Conservation (phyloP, 2,113 vertebrate species). For the Tenrec ecaudatus region DNA sequence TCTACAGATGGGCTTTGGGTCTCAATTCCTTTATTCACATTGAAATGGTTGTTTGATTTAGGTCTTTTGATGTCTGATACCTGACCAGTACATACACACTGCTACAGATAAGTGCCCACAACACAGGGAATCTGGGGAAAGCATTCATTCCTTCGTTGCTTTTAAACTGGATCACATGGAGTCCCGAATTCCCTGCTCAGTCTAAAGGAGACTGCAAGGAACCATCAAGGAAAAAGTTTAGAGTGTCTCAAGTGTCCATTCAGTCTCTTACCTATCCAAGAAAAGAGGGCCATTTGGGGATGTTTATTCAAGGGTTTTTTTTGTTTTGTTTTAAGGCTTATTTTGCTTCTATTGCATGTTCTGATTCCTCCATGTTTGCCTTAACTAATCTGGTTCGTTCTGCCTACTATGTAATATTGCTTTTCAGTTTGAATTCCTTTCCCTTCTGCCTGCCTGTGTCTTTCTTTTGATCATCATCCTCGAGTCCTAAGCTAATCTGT, state of each 20-base stretch:
- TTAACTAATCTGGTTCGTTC: not conserved
- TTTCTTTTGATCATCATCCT: not conserved
- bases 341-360: not conserved
- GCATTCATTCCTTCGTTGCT: no score
- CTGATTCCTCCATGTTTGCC: not conserved
- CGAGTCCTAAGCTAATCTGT: not conserved
- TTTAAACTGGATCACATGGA: not conserved
- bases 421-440: not conserved
- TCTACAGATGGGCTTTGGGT: no score
- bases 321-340: not conserved
- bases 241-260: not conserved
- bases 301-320: not conserved
- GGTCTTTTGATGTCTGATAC: no score
- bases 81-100: no score
- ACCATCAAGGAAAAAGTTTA: accelerated
- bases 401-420: no score
- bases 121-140: no score
- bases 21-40: no score
- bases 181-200: not conserved
- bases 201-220: accelerated
- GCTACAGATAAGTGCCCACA: no score
- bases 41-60: no score
- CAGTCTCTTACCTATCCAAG: not conserved
- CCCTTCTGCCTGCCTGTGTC: not conserved
- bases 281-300: not conserved